These are phyloP conservation scores for Cotesia vestalis DNA, from an alignment of 1,140 invertebrate genomes.

Conservation along the genomic window DNA sequence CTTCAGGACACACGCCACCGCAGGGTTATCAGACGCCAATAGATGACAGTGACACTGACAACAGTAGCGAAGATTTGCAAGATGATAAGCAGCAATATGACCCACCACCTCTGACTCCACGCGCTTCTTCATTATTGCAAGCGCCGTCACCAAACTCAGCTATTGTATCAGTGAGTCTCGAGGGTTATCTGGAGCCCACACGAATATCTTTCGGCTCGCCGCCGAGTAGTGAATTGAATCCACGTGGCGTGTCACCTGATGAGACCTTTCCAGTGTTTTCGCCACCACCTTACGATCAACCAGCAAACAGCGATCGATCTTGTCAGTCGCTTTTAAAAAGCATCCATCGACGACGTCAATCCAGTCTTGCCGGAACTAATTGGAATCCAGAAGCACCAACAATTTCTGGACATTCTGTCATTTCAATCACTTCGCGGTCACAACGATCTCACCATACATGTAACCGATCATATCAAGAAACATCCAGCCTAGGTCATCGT, in stretches of 20 bases:
- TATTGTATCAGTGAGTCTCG: conserved; percentile 81
- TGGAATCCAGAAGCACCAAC: conserved; percentile 67
- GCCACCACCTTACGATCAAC: conserved; percentile 73
- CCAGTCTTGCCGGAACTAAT: conserved; percentile 65
- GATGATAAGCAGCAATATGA: conserved; percentile 44
- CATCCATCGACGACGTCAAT: conserved; percentile 56
- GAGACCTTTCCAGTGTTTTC: conserved; percentile 87
- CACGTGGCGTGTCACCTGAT: conserved; percentile 73
- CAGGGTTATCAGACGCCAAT: conserved; percentile 75
- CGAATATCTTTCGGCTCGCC: conserved; percentile 81
- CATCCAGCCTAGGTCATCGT: conserved; percentile 44
- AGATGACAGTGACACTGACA: conserved; percentile 58
- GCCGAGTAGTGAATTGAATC: conserved; percentile 75
- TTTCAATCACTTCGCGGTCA: conserved; percentile 76
- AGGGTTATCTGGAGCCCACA: conserved; percentile 84
- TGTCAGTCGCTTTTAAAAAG: conserved; percentile 35
- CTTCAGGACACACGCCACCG: conserved; percentile 66
- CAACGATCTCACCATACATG: conserved; percentile 83
- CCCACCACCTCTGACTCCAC: conserved; percentile 66
- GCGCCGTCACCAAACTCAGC: conserved; percentile 85
- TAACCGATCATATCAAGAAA: conserved; percentile 64
- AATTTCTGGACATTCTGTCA: conserved; percentile 70
- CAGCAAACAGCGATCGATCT: conserved; percentile 38
- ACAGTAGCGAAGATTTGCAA: conserved; percentile 22
- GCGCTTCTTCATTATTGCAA: conserved; percentile 66